A percentile compares a stretch with the other conserved stretches of the same genome.
phyloP scores from a whole-genome alignment of 2,797 vertebrate genomes.

The Anolis apletophallus region DNA sequence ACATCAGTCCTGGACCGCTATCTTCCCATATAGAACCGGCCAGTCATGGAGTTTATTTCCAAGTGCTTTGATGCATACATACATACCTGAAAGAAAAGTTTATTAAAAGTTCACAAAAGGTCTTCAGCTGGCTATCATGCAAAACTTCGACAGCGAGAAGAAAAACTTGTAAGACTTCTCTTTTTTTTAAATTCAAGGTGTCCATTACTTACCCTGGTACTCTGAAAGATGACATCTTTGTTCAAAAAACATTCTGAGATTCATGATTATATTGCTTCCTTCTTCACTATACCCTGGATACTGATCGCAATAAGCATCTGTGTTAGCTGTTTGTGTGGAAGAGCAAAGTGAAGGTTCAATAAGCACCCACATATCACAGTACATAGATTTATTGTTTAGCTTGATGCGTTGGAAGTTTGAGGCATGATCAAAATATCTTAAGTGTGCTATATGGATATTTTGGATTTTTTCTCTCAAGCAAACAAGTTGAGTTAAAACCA shows the following conservation, averaged over 20 bases:
- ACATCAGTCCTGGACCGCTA: too few relatives aligned
- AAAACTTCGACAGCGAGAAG: too few relatives aligned
- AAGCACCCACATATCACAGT: not conserved
- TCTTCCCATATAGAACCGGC: too few relatives aligned
- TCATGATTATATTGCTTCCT: not conserved
- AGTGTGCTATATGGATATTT: not conserved
- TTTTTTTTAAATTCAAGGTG: not conserved
- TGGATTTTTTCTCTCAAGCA: not conserved
- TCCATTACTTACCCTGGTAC: not conserved
- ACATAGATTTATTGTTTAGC: not conserved
- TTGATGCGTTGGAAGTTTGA: not conserved
- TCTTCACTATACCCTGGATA: not conserved
- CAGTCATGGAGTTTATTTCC: too few relatives aligned
- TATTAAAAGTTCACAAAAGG: not conserved
- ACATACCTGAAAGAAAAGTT: not conserved
- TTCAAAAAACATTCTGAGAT: not conserved
- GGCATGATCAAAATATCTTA: not conserved
- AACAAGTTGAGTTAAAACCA: not conserved
- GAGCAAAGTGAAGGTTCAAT: not conserved
- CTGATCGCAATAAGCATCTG: not conserved
- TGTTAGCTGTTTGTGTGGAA: not conserved
- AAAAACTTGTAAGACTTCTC: too few relatives aligned
- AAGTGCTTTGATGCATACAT: not conserved
- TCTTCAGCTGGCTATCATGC: too few relatives aligned
- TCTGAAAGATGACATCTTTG: not conserved